Conservation (phyloP, 1,140 invertebrate genomes). For the Drosophila pectinifera region DNA sequence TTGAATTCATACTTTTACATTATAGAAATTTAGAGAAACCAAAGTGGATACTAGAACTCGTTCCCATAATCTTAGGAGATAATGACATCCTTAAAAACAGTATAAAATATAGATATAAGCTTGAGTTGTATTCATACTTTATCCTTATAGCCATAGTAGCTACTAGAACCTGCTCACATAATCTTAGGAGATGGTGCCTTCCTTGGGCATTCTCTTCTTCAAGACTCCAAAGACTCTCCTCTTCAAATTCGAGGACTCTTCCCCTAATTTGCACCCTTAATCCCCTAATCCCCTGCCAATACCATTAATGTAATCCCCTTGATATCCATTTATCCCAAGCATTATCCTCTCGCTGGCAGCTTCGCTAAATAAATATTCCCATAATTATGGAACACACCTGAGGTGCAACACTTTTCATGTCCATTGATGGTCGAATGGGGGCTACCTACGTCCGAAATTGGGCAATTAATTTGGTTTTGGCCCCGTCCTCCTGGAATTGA, state of each 20-base stretch:
- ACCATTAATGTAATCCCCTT: slow-evolving; percentile 34
- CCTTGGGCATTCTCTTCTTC: too few species aligned
- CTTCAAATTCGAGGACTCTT: background rate
- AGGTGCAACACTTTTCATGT: slow-evolving; percentile 69
- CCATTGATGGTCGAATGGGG: slow-evolving; percentile 39
- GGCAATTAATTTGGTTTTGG: slow-evolving; percentile 72
- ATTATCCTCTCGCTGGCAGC: slow-evolving; percentile 31
- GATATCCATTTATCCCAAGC: slow-evolving; percentile 17
- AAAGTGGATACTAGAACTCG: too few species aligned
- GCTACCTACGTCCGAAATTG: slow-evolving; percentile 67
- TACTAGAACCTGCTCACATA: background rate
- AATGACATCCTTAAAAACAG: too few species aligned
- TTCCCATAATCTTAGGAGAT: too few species aligned
- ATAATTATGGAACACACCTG: slow-evolving; percentile 63
- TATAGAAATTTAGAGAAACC: background rate
- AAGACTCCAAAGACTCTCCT: background rate
- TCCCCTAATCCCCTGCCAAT: slow-evolving; percentile 30
- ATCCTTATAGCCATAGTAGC: too few species aligned
- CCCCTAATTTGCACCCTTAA: slow-evolving; percentile 20
- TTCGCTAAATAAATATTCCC: slow-evolving; percentile 53
- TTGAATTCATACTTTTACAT: too few species aligned
- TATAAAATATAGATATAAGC: too few species aligned
- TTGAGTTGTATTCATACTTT: too few species aligned
- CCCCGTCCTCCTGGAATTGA: slow-evolving; percentile 24
- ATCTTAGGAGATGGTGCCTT: background rate